Percentiles rank a stretch among this genome's conserved stretches.
Conservation (phyloP, 2,888 invertebrate species). For the Ennomos fuscantarius region DNA sequence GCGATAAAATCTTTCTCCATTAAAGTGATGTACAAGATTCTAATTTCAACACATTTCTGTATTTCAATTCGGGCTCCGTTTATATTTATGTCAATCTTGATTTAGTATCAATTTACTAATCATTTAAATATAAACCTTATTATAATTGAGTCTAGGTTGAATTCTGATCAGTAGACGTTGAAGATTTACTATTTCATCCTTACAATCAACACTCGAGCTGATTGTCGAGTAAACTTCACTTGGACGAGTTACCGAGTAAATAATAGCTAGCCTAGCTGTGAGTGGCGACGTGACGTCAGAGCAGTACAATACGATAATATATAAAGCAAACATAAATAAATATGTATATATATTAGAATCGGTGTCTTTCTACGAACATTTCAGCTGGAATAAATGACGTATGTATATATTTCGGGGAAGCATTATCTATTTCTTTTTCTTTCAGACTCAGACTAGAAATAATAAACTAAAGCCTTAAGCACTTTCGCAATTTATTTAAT, state of each 20-base stretch:
- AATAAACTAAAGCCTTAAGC: too few species aligned
- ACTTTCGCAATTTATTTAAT: too few species aligned
- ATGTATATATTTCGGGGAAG: too few species aligned
- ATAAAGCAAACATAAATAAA: too few species aligned
- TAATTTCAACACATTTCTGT: conserved; percentile 25
- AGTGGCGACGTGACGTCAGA: conserved; percentile 13
- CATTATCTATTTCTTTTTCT: too few species aligned
- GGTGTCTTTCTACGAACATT: too few species aligned
- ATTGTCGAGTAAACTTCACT: conserved; percentile 23
- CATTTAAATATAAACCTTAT: conserved; percentile 6
- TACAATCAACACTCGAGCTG: conserved; percentile 25
- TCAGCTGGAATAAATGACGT: too few species aligned
- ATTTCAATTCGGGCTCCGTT: conserved; percentile 23
- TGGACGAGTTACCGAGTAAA: conserved; percentile 9
- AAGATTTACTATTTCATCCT: conserved; percentile 10
- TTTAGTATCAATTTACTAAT: conserved; percentile 4
- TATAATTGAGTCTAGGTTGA: neutral
- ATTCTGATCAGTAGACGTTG: neutral
- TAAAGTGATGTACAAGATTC: conserved; percentile 9
- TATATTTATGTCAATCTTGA: conserved; percentile 21
- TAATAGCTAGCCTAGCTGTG: neutral
- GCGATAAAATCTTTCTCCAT: conserved; percentile 14
- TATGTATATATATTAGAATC: too few species aligned
- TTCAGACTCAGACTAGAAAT: too few species aligned
- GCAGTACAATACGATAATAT: neutral